Conservation (phyloP, 2,888 invertebrate genomes). For the Caenorhabditis uteleia region DNA sequence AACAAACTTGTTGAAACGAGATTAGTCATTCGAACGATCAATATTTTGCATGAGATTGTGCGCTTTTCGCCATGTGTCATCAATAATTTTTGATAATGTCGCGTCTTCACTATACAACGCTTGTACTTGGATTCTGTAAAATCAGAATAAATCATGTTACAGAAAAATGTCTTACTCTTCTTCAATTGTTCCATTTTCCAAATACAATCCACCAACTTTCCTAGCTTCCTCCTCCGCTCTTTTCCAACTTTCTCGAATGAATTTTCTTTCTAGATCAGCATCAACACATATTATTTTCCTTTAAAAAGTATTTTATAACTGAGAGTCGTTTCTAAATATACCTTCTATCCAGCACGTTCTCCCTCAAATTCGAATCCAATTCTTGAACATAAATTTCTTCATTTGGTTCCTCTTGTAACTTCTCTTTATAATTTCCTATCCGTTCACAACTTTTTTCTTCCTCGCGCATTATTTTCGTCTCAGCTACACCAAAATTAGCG, state of each 20-base stretch:
- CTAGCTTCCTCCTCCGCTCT: not conserved
- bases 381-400: constrained; percentile 13
- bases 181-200: not conserved
- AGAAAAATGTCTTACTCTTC: not conserved
- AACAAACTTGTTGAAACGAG: too few species aligned
- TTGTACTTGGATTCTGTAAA: not conserved
- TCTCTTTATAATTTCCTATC: constrained; percentile 2
- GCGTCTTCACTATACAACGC: too few species aligned
- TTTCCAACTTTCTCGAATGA: not conserved
- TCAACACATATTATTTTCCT: not conserved
- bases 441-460: constrained; percentile 11
- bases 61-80: too few species aligned
- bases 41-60: too few species aligned
- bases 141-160: not conserved
- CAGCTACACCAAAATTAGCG: constrained; percentile 5
- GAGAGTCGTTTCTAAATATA: too few species aligned
- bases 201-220: not conserved
- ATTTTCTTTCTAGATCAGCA: not conserved
- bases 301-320: not conserved
- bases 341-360: constrained; percentile 6
- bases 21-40: too few species aligned
- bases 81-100: too few species aligned
- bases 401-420: constrained; percentile 13
- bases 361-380: constrained; percentile 2
- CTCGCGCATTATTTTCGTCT: constrained; percentile 6